A percentile compares a stretch with the other conserved stretches of the same genome.
phyloP scores from a whole-genome alignment of 2,888 invertebrate species.

The Ophraella communa region DNA sequence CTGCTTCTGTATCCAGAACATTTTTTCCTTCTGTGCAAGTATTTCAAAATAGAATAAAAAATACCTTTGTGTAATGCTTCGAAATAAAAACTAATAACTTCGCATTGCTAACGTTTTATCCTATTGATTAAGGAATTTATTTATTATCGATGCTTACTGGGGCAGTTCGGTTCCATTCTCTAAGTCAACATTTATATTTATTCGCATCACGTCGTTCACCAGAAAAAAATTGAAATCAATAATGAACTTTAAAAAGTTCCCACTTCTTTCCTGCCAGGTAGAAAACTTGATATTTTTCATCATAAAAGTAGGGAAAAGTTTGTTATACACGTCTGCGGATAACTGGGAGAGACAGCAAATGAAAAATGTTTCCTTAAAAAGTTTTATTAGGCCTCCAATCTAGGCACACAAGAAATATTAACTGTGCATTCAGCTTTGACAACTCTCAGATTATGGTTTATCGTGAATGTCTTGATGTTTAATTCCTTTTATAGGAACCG shows the following conservation, averaged over 20 bases:
- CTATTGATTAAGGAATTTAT: background rate
- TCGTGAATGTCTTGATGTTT: background rate
- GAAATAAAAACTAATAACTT: too few relatives aligned
- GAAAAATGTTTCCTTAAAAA: constrained; percentile 23
- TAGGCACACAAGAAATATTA: constrained; percentile 17
- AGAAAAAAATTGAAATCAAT: constrained; percentile 25
- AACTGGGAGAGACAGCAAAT: constrained; percentile 22
- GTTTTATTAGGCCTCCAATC: constrained; percentile 24
- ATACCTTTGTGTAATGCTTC: too few relatives aligned
- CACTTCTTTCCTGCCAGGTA: constrained; percentile 15
- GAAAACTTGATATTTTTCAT: constrained; percentile 27
- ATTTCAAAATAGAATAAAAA: too few relatives aligned
- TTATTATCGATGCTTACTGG: background rate
- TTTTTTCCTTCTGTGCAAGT: too few relatives aligned
- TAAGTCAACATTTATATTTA: constrained; percentile 5
- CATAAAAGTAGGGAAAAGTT: constrained; percentile 26
- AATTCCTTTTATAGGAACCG: background rate
- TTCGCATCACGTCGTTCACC: constrained; percentile 17
- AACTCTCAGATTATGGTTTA: background rate
- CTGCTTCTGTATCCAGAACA: too few relatives aligned
- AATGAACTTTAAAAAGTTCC: constrained; percentile 23
- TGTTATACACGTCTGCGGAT: constrained; percentile 25
- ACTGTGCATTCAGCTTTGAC: constrained; percentile 6
- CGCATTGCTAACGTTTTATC: too few relatives aligned
- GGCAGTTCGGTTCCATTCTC: constrained; percentile 11